These are phyloP conservation scores for Clytia hemisphaerica DNA, from an alignment of 30 jellyfish, hydroid and myxozoan genomes.

Conservation along the genomic window DNA sequence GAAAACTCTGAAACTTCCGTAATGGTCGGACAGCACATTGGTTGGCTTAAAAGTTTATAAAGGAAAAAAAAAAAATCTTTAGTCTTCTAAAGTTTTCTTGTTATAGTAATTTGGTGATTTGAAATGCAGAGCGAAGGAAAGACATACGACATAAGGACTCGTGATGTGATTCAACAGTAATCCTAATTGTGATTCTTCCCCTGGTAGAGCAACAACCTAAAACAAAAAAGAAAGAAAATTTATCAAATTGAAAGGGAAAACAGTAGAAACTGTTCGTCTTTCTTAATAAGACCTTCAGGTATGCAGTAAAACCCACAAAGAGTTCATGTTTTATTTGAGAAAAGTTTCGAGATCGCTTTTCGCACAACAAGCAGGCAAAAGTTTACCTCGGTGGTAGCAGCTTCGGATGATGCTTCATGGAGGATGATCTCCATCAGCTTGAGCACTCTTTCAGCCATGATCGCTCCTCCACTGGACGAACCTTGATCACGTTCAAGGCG, in stretches of 20 bases:
- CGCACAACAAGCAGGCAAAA: not conserved
- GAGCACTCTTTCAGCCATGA: slow-evolving; percentile 75
- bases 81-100: no score
- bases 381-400: slow-evolving; percentile 63
- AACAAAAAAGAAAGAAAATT: slow-evolving; percentile 1
- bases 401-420: slow-evolving; percentile 91
- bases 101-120: no score
- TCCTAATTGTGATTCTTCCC: slow-evolving; percentile 88
- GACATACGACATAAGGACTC: slow-evolving; percentile 96
- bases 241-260: not conserved
- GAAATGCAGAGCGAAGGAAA: no score
- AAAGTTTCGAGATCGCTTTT: not conserved
- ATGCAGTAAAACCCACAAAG: no score
- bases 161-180: slow-evolving; percentile 84
- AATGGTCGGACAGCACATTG: no score
- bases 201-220: slow-evolving; percentile 81
- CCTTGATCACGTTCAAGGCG: slow-evolving; percentile 86
- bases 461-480: slow-evolving; percentile 84
- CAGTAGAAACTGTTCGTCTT: not conserved
- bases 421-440: slow-evolving; percentile 78
- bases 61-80: no score
- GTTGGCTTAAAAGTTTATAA: no score
- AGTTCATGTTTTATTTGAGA: not conserved
- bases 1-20: no score
- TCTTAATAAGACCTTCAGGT: not conserved